Evolutionary conservation across 2,888 invertebrate genomes (phyloP).

Genomic region (Drosophila greeni): DNA sequence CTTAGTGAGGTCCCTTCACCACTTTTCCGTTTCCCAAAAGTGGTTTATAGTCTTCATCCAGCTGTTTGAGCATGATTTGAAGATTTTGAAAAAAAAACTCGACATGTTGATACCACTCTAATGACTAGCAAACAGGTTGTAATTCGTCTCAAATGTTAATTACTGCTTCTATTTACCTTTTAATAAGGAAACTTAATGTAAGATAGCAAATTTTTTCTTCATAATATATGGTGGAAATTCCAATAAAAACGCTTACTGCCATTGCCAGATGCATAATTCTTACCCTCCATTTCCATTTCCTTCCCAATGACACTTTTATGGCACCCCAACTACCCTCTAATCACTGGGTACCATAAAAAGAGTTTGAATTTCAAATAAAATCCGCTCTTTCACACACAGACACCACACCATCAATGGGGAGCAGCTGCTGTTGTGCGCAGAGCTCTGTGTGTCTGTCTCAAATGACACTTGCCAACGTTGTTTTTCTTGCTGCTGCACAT

Average conservation of each 20-base stretch:
- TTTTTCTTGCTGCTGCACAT: conserved; percentile 49
- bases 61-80: conserved; percentile 51
- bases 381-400: conserved; percentile 41
- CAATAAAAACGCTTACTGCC: not conserved
- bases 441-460: conserved; percentile 57
- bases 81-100: conserved; percentile 44
- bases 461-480: conserved; percentile 67
- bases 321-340: conserved; percentile 23
- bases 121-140: not conserved
- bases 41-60: conserved; percentile 39
- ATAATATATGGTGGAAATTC: not conserved
- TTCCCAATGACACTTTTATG: conserved; percentile 5
- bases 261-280: not conserved
- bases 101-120: conserved; percentile 9
- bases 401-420: conserved; percentile 22
- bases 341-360: conserved; percentile 27
- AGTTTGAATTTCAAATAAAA: conserved; percentile 53
- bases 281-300: conserved; percentile 4
- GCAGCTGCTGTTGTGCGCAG: conserved; percentile 28
- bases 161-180: not conserved
- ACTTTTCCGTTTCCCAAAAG: conserved; percentile 6
- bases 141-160: not conserved
- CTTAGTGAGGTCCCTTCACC: not conserved
- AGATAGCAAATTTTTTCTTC: not conserved
- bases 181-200: not conserved